Evolutionary conservation across 2,113 vertebrate species (phyloP).

Genomic region (Eupsittula cactorum): DNA sequence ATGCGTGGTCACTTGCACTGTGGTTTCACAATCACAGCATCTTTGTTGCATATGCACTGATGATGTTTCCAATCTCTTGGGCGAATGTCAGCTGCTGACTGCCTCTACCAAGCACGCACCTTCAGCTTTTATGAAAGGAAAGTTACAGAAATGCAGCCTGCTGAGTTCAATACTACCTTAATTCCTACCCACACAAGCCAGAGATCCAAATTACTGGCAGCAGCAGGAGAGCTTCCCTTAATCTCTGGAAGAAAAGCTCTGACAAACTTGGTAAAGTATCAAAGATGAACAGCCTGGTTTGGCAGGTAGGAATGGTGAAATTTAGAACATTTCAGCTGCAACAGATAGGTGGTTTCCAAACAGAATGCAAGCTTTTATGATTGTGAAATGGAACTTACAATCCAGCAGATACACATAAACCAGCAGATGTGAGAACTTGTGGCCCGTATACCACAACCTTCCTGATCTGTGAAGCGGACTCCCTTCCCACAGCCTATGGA

Average conservation of each 20-base stretch:
- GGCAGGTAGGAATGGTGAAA: neutral
- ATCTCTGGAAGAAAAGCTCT: neutral
- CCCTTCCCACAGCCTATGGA: neutral
- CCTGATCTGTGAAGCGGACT: neutral
- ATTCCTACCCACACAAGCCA: neutral
- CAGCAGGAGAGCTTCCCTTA: neutral
- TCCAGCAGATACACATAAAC: neutral
- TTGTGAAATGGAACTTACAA: neutral
- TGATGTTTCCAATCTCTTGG: neutral
- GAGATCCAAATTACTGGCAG: neutral
- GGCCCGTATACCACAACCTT: neutral
- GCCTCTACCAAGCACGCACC: rapidly evolving
- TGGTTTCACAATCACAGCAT: neutral
- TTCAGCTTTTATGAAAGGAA: neutral
- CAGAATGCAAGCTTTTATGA: neutral
- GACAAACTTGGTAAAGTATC: neutral
- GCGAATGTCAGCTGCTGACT: neutral
- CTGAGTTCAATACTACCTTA: neutral
- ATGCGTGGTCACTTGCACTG: rapidly evolving
- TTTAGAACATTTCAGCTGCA: neutral
- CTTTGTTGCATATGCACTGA: neutral
- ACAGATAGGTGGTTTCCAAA: neutral
- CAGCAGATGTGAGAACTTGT: neutral
- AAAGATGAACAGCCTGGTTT: neutral
- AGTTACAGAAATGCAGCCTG: neutral